Conservation (phyloP, 1,140 invertebrate genomes). For the Metopolophium dirhodum region DNA sequence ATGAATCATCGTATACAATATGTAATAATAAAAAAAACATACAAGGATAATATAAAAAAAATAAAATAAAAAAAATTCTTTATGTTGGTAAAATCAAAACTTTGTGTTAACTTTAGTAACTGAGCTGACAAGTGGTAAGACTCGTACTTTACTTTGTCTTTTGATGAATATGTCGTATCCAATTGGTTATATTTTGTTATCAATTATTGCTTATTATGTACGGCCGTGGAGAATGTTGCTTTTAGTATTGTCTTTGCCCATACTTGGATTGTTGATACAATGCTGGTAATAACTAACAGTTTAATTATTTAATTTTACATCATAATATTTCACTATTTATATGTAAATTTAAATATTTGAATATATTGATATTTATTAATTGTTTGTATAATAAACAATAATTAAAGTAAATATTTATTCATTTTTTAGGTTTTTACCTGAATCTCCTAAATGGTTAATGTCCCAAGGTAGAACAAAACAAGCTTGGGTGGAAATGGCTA, state of each 20-base stretch:
- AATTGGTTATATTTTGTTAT: slow-evolving; percentile 67
- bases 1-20: slow-evolving; percentile 69
- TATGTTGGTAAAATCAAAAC: background rate
- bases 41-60: background rate
- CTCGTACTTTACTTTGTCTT: slow-evolving; percentile 70
- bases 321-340: background rate
- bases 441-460: slow-evolving; percentile 66
- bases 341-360: background rate
- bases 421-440: slow-evolving; percentile 63
- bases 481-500: slow-evolving; percentile 61
- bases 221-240: slow-evolving; percentile 65
- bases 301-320: background rate
- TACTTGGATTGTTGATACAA: slow-evolving; percentile 35
- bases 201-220: slow-evolving; percentile 66
- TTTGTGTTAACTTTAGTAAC: slow-evolving; percentile 65
- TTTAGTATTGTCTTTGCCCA: slow-evolving; percentile 24
- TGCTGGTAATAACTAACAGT: background rate
- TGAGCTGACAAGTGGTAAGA: slow-evolving; percentile 69
- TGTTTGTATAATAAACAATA: background rate
- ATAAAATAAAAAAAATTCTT: too few species aligned
- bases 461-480: slow-evolving; percentile 62
- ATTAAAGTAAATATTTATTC: background rate
- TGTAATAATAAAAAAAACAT: slow-evolving; percentile 63
- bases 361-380: background rate
- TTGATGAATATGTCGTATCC: slow-evolving; percentile 69